These are phyloP conservation scores for Protobothrops mucrosquamatus DNA, from an alignment of 2,113 vertebrate species.

Conservation along the genomic window DNA sequence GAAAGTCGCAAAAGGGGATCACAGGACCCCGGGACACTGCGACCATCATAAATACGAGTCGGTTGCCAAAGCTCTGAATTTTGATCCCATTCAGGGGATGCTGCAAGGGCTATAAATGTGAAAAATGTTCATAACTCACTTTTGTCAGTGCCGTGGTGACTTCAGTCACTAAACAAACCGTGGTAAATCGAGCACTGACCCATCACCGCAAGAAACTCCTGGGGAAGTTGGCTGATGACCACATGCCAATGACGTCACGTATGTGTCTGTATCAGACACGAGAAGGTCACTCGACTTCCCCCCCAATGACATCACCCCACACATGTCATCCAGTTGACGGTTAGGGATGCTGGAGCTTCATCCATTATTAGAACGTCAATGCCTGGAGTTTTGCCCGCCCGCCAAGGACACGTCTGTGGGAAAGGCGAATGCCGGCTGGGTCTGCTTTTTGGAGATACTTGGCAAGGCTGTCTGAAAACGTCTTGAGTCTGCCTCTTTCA, in stretches of 20 bases:
- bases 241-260: background rate
- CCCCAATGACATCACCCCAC: background rate
- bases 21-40: no score
- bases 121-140: accelerated
- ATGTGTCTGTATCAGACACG: no score
- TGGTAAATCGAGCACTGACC: no score
- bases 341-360: background rate
- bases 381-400: background rate
- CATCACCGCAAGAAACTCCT: background rate
- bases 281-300: background rate
- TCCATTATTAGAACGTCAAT: background rate
- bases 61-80: no score
- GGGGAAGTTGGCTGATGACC: no score
- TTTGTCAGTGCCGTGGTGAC: no score
- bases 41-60: no score
- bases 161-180: no score
- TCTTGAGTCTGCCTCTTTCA: background rate
- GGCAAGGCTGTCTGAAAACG: background rate
- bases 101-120: no score
- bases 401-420: background rate
- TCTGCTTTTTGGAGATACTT: background rate
- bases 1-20: no score
- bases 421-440: background rate
- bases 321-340: background rate
- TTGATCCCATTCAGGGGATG: no score